These are phyloP conservation scores for Serinus canaria DNA, from an alignment of 2,113 vertebrate genomes.

Conservation along the genomic window DNA sequence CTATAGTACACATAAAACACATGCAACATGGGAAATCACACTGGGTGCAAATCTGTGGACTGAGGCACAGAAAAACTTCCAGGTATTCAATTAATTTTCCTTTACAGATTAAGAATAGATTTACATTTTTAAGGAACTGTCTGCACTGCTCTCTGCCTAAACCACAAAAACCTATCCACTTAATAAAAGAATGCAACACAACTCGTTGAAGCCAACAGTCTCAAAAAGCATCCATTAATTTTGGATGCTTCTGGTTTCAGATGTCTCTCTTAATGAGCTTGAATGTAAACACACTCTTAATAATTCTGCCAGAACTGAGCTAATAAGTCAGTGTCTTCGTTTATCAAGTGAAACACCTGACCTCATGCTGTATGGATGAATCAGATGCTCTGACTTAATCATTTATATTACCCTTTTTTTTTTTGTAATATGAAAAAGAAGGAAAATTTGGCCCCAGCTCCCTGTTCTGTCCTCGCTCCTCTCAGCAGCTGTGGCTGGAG, in stretches of 20 bases:
- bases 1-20: background rate
- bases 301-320: conserved; percentile 56
- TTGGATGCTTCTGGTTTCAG: conserved; percentile 44
- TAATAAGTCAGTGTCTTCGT: conserved; percentile 38
- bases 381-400: conserved; percentile 6
- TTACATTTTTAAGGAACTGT: background rate
- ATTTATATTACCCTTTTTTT: background rate
- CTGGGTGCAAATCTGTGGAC: background rate
- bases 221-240: conserved; percentile 53
- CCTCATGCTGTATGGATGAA: conserved; percentile 2
- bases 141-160: conserved; percentile 10
- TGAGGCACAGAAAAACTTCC: background rate
- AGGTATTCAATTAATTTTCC: background rate
- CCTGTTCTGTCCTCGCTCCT: background rate
- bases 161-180: conserved; percentile 31
- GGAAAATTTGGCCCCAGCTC: background rate
- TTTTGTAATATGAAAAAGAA: background rate
- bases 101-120: background rate
- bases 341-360: conserved; percentile 47
- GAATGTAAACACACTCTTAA: conserved; percentile 51
- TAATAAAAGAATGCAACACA: conserved; percentile 38
- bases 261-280: conserved; percentile 48
- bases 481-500: background rate
- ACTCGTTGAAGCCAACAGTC: conserved; percentile 4
- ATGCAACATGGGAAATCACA: background rate